Percentiles rank a stretch among this genome's conserved stretches.
These are phyloP conservation scores for Ictalurus punctatus DNA, from an alignment of 2,113 vertebrate species.

Conservation along the genomic window DNA sequence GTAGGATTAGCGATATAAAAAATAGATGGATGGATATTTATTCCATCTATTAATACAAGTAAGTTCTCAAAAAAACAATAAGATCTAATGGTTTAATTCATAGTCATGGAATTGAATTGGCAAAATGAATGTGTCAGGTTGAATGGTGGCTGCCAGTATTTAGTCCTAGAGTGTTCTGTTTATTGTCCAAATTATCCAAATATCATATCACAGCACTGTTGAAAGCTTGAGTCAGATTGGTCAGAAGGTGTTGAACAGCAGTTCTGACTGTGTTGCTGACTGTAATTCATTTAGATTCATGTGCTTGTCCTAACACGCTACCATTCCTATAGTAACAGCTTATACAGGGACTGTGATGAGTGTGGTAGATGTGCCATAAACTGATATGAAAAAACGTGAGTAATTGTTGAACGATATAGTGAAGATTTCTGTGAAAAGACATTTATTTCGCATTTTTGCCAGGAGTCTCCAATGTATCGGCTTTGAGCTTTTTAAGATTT, in stretches of 20 bases:
- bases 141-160: background rate
- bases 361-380: background rate
- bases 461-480: too few species aligned
- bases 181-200: background rate
- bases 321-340: background rate
- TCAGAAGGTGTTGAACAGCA: background rate
- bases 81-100: background rate
- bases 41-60: too few species aligned
- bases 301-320: background rate
- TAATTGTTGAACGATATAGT: background rate
- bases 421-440: background rate
- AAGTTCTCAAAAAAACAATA: background rate
- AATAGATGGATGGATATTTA: too few species aligned
- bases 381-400: background rate
- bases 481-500: too few species aligned
- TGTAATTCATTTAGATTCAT: background rate
- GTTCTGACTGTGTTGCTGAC: background rate
- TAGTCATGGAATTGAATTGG: background rate
- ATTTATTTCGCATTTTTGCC: background rate
- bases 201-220: background rate
- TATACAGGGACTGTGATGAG: background rate
- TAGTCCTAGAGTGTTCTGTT: background rate
- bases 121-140: background rate
- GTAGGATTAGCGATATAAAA: too few species aligned
- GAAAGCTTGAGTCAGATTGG: background rate